These are phyloP conservation scores for Trissolcus japonicus DNA, from an alignment of 2,888 invertebrate genomes.

Conservation along the genomic window DNA sequence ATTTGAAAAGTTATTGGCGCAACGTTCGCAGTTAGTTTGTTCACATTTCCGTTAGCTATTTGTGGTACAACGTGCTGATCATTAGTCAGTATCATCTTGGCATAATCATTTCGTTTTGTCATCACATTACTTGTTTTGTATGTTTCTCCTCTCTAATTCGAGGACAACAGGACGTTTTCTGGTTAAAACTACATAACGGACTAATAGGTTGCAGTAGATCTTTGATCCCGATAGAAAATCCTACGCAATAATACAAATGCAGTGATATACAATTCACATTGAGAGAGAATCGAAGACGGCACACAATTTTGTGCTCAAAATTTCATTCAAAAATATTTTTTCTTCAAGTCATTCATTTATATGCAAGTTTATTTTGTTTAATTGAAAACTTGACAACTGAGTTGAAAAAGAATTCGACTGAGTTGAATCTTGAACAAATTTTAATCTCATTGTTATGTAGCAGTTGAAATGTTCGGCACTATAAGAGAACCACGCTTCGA, in stretches of 20 bases:
- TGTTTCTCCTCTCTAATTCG: slow-evolving; percentile 46
- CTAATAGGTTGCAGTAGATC: slow-evolving; percentile 53
- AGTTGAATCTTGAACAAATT: slow-evolving; percentile 19
- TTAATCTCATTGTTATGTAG: slow-evolving; percentile 18
- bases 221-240: slow-evolving; percentile 54
- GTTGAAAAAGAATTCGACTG: slow-evolving; percentile 8
- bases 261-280: slow-evolving; percentile 50
- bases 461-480: slow-evolving; percentile 21
- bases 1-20: slow-evolving; percentile 14
- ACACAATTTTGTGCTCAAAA: slow-evolving; percentile 44
- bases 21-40: slow-evolving; percentile 8
- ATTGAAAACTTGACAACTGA: slow-evolving; percentile 17
- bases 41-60: slow-evolving; percentile 35
- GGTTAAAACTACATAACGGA: slow-evolving; percentile 54
- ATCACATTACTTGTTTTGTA: slow-evolving; percentile 47
- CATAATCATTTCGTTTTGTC: slow-evolving; percentile 51
- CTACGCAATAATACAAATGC: slow-evolving; percentile 52
- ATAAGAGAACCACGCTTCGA: slow-evolving; percentile 9
- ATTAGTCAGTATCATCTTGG: slow-evolving; percentile 53
- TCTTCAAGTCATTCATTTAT: slow-evolving; percentile 8
- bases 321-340: slow-evolving; percentile 46
- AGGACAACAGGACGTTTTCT: slow-evolving; percentile 59
- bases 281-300: slow-evolving; percentile 47
- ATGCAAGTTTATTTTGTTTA: slow-evolving; percentile 15
- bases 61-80: slow-evolving; percentile 64